Conservation (phyloP, 2,797 vertebrate species). For the Varecia variegata region DNA sequence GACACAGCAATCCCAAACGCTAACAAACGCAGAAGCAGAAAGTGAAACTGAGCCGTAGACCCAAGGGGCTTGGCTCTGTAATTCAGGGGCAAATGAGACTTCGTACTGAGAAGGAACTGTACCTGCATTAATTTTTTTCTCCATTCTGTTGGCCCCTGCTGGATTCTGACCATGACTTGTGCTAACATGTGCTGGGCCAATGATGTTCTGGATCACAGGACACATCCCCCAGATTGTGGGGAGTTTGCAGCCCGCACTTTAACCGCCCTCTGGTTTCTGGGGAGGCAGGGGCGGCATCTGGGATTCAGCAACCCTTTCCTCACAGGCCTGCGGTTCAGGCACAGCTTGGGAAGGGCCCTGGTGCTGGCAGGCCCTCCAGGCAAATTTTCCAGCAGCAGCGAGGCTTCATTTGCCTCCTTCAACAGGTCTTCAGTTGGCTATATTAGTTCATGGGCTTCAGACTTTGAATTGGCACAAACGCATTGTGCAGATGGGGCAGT, state of each 20-base stretch:
- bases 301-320: conserved; percentile 19
- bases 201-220: not conserved
- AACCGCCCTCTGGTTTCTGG: not conserved
- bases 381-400: conserved; percentile 70
- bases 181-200: not conserved
- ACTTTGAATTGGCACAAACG: conserved; percentile 85
- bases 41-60: not conserved
- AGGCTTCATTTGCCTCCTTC: conserved; percentile 79
- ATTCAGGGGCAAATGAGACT: not conserved
- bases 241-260: not conserved
- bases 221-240: too few species aligned
- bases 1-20: not conserved
- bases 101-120: not conserved
- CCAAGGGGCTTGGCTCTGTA: not conserved
- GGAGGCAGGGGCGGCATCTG: not conserved
- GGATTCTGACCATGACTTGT: not conserved
- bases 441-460: conserved; percentile 81
- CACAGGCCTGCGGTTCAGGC: not conserved
- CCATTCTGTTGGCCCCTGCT: not conserved
- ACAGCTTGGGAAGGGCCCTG: conserved; percentile 55
- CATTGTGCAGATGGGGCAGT: conserved; percentile 82
- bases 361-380: conserved; percentile 59
- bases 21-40: not conserved
- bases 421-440: conserved; percentile 79
- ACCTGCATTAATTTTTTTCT: not conserved